Conservation (phyloP, 1,140 invertebrate genomes). For the Steinernema khuongi region DNA sequence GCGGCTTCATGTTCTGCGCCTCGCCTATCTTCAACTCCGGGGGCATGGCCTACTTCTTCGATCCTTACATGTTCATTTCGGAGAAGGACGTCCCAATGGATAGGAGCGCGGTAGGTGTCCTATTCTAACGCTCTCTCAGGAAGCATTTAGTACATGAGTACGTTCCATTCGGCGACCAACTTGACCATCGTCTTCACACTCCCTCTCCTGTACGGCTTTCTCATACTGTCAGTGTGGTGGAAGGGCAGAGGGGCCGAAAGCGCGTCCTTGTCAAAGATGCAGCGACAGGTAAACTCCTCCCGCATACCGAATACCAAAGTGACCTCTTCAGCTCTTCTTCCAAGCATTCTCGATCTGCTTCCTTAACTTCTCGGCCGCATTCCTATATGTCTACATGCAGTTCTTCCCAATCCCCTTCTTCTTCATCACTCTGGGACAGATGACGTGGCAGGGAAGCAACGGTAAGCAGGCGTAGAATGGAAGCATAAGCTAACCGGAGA, state of each 20-base stretch:
- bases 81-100: neutral
- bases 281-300: too few species aligned
- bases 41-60: slow-evolving; percentile 1
- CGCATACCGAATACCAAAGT: neutral
- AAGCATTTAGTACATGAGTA: neutral
- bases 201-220: neutral
- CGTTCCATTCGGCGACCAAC: neutral
- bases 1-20: neutral
- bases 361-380: slow-evolving; percentile 15
- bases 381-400: slow-evolving; percentile 15
- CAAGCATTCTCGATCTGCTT: slow-evolving; percentile 23
- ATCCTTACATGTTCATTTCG: neutral
- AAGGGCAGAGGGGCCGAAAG: neutral
- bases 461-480: neutral
- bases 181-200: neutral
- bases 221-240: neutral
- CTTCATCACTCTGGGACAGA: slow-evolving; percentile 8
- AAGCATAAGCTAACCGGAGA: neutral
- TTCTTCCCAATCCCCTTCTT: slow-evolving; percentile 10
- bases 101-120: too few species aligned
- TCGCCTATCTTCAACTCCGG: neutral
- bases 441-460: slow-evolving; percentile 16
- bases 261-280: too few species aligned
- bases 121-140: too few species aligned
- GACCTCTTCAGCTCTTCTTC: too few species aligned